Conservation (phyloP, 2,888 invertebrate species). For the Ceriagrion tenellum region DNA sequence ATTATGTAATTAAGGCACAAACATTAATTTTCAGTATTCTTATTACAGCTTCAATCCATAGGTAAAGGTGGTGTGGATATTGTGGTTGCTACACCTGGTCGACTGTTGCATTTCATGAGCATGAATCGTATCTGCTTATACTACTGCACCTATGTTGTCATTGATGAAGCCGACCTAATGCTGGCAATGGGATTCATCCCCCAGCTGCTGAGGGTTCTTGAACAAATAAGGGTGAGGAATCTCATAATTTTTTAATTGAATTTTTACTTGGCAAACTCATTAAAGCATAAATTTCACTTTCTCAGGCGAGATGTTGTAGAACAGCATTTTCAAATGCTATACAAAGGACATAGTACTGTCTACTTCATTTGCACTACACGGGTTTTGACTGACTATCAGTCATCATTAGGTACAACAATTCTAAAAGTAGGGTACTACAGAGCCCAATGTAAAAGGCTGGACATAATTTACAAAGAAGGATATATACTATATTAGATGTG, state of each 20-base stretch:
- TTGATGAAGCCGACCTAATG: slow-evolving; percentile 7
- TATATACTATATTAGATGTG: no score
- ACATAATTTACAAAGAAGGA: no score
- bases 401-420: no score
- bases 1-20: not conserved
- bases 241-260: not conserved
- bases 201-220: not conserved
- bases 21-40: not conserved
- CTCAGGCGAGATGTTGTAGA: no score
- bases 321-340: no score
- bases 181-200: not conserved
- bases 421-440: no score
- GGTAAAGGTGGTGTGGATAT: not conserved
- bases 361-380: no score
- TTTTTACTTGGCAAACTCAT: no score
- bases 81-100: not conserved
- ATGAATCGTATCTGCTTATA: not conserved
- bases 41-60: not conserved
- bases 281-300: no score
- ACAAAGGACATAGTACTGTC: no score
- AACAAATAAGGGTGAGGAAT: not conserved
- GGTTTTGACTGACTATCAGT: no score
- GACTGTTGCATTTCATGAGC: not conserved
- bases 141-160: not conserved
- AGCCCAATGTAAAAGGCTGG: no score